Base-by-base conservation (phyloP, 2,797 vertebrate species). In the Cirrhinus molitorella region DNA sequence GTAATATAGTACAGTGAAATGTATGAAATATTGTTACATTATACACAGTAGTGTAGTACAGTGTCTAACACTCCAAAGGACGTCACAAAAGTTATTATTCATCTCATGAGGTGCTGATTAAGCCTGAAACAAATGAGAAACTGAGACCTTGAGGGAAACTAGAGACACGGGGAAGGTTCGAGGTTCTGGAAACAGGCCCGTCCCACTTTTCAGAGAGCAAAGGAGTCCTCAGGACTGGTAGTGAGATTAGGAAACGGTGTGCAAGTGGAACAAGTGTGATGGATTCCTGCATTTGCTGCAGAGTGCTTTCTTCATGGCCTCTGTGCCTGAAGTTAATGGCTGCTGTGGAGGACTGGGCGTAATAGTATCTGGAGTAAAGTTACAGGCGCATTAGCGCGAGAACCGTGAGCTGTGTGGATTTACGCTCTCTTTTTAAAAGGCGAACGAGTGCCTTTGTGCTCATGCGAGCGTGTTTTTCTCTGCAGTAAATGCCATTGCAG, bases 231-330 rank as follows among this genome's bases (percentile, higher is more conserved):
- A 34, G 47, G 68, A 70, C 40, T 81, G 73, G 47, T 67, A 80
- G 23, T 68, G 65, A 23, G 71, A 85, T 91, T 91, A 93, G 93
- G 92, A 95, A 94, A 93, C 85, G 79, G 83, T 94, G 92, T 89
- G 91, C 88, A 92, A 93, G 93, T 94, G 93, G 94, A 94, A 94
- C 93, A 93, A 93, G 90, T 89, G 87, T 67, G 79, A 67, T 59
- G 73, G 76, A 76, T 37, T 79, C 59, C 66, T 85, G 57, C 43
- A 16, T 57, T 28, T 70, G 17, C 51, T 55, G 45, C 25, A 34
- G 40, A 43, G 23, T 13, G 73, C 51, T 70, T 61, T 55, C 21
- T 74, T 43, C 34, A 76, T 3, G 43, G 65, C 75, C 75, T 68
- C 75, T 80, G 47, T 65, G 71, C 77, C n/a, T 70, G 43, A 71